Evolutionary conservation across 2,888 invertebrate genomes (phyloP), one percentile per base, ranked within the genome.

Genomic region (Stramonita haemastoma): DNA sequence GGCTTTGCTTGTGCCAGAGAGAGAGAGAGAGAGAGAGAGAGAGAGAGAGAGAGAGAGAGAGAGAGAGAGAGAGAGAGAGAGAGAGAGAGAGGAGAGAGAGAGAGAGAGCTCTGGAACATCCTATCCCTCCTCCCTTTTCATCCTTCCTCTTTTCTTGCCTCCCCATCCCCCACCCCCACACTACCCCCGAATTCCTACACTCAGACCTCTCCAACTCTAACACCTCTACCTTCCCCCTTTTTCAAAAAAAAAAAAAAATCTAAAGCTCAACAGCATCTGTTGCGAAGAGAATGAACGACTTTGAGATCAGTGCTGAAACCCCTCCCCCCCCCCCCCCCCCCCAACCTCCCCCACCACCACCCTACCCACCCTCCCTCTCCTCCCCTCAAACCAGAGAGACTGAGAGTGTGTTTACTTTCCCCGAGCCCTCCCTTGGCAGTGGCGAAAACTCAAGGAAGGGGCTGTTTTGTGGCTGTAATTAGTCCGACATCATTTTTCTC

Each of bases 381-480:
- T 22, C 84, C 83, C 86, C 87, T 89, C 90, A 83, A 34, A 77
- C 34, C 46, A n/a, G 36, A 17, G 79, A 13, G 19, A 32, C 79
- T 34, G 34, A 46, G 46, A 46, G 46, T 46, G 46, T 46, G 46
- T 46, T 46, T 46, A 46, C 46, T 46, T 46, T 46, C 46, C 77
- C 77, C 29, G 29, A 15, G 19, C 60, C 57, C n/a, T 56, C 81
- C 70, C 89, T 86, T 88, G 89, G 88, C 90, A 88, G 77, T 84
- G 60, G 32, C 36, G 57, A 17, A 36, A 81, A 57, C 70, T 70
- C 32, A 13, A 26, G 32, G 77, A 32, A 22, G n/a, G 36, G 70
- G 83, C 60, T 91, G 91, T 91, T 91, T n/a, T 91, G 89, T 87
- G 73, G 90, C 86, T 81, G 90, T 90, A 92, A 92, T 92, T 91